Evolutionary conservation across 2,113 vertebrate species (phyloP), one percentile per base, ranked within the genome.

Genomic region (Pteruthius melanotis): DNA sequence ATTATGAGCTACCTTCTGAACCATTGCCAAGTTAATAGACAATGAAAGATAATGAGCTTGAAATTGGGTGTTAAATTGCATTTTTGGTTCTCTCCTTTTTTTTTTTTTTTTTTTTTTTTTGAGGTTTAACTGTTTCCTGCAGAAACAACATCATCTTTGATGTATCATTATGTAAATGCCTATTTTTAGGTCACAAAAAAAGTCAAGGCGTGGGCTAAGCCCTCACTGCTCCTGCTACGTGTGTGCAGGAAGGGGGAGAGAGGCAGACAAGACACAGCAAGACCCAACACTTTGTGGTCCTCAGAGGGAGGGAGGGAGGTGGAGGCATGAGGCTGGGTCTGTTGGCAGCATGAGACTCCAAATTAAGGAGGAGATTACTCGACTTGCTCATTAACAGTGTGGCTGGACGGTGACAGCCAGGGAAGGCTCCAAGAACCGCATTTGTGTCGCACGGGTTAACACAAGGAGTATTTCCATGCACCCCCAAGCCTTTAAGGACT

Each of bases 31-130:
- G 98, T 98, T 98, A 98, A 98, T 98, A 98, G 98, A 98, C 98
- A 98, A 98, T 98, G 98, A 98, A 98, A 98, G 98, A 98, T 98
- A 98, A 98, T 98, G 98, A 98, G 98, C 98, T 98, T 98, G 98
- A 98, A 99, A 98, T 98, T 98, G 98, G 98, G 98, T 98, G 98
- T 98, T 98, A 98, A 98, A 98, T 98, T 98, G 98, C 98, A 97
- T 98, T 98, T 98, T 98, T 98, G 98, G 98, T 98, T 98, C 97
- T 98, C 96, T 98, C 93, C 65, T 56, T 74, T 95, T 97, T 96
- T 66, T 65, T 82, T 82, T 40, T 57, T 50, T 42, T 42, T 53
- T 53, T 69, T 69, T 50, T 61, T 44, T 0, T 96, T 96, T 95
- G 95, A 98, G 97, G 97, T 98, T 98, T 98, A 98, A 98, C 98